Evolutionary conservation across 2,113 vertebrate genomes (phyloP).

Genomic region (Austrofundulus limnaeus): DNA sequence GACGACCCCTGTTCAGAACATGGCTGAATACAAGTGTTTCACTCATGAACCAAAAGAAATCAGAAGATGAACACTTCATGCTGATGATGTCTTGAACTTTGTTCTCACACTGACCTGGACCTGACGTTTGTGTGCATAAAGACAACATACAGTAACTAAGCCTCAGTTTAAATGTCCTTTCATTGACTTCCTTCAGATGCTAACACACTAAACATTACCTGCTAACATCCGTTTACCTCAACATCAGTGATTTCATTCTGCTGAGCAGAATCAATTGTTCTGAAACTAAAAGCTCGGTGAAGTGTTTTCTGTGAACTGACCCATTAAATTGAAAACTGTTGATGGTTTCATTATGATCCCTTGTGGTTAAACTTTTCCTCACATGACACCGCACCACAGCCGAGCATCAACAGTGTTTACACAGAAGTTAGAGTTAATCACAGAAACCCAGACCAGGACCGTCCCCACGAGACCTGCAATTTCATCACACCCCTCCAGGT

Average conservation of each 20-base stretch:
- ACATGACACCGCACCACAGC: constrained; percentile 30
- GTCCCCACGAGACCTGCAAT: constrained; percentile 35
- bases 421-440: constrained; percentile 71
- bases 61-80: not conserved
- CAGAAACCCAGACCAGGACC: constrained; percentile 37
- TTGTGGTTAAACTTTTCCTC: not conserved
- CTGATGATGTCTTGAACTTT: not conserved
- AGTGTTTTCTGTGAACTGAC: not conserved
- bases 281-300: not conserved
- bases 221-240: too few species aligned
- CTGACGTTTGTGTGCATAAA: too few species aligned
- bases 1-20: too few species aligned
- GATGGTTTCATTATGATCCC: not conserved
- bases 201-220: too few species aligned
- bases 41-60: too few species aligned
- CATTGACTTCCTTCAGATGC: too few species aligned
- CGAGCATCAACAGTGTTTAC: constrained; percentile 59
- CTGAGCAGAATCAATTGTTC: too few species aligned
- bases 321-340: not conserved
- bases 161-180: too few species aligned
- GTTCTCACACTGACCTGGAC: not conserved
- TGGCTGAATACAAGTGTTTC: too few species aligned
- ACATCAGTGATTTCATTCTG: too few species aligned
- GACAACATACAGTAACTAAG: too few species aligned
- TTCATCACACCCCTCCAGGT: constrained; percentile 11